These are phyloP conservation scores for Onchidella celtica DNA, from an alignment of 2,888 invertebrate genomes.

Conservation along the genomic window DNA sequence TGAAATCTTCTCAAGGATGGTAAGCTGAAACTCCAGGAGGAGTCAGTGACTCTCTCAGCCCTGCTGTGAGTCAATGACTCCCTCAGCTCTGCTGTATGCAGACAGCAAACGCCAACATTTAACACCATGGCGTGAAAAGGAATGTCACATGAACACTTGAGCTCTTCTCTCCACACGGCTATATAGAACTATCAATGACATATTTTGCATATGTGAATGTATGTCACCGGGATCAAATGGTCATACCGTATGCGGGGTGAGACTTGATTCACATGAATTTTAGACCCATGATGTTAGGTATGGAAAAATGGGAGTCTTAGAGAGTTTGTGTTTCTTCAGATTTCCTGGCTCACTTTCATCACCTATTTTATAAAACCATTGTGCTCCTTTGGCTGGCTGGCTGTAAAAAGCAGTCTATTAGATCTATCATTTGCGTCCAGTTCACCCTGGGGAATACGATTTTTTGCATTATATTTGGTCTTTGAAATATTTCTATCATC, in stretches of 20 bases:
- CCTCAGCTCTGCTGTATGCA: conserved; percentile 1
- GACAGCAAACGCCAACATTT: neutral
- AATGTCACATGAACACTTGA: conserved; percentile 5
- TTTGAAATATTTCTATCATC: no score
- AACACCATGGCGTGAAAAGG: conserved; percentile 10
- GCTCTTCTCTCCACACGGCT: neutral
- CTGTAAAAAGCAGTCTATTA: no score
- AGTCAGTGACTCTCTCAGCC: conserved; percentile 10
- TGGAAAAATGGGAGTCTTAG: no score
- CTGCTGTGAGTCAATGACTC: no score
- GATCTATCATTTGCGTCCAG: no score
- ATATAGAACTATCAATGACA: neutral
- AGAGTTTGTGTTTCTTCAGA: no score
- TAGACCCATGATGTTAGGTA: neutral
- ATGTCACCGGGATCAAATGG: conserved; percentile 8
- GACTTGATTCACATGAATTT: neutral
- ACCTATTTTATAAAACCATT: no score
- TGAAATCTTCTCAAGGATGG: no score
- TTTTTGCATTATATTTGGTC: no score
- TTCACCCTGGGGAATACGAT: no score
- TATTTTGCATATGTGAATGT: conserved; percentile 14
- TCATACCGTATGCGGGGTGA: neutral
- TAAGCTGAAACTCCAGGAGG: neutral
- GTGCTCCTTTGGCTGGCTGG: no score
- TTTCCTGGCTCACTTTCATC: no score